Percentiles rank a stretch among this genome's conserved stretches.
These are phyloP conservation scores for Thaleichthys pacificus DNA, from an alignment of 2,797 vertebrate genomes.

Conservation along the genomic window DNA sequence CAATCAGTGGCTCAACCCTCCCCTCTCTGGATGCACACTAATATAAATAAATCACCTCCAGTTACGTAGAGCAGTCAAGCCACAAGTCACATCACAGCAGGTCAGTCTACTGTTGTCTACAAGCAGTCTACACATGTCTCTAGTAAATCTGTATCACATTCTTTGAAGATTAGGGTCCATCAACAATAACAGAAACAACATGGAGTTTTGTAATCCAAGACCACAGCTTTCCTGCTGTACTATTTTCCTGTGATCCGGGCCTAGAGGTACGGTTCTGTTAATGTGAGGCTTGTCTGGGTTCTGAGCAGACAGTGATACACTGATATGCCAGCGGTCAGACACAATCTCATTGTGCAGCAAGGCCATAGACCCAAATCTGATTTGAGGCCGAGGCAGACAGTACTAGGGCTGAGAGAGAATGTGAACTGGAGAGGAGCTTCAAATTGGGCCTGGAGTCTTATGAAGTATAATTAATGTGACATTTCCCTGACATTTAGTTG, in stretches of 20 bases:
- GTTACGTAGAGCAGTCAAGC: no score
- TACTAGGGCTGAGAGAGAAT: slow-evolving; percentile 49
- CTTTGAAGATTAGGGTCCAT: neutral
- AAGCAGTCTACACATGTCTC: neutral
- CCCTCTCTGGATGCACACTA: neutral
- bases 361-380: slow-evolving; percentile 63
- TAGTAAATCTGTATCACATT: neutral
- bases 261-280: slow-evolving; percentile 17
- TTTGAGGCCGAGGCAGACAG: slow-evolving; percentile 64
- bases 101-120: neutral
- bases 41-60: no score
- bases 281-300: slow-evolving; percentile 27
- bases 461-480: slow-evolving; percentile 82
- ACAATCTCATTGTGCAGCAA: slow-evolving; percentile 67
- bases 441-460: slow-evolving; percentile 66
- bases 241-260: neutral
- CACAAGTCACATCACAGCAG: neutral
- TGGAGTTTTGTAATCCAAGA: neutral
- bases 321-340: slow-evolving; percentile 50
- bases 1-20: neutral
- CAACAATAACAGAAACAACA: neutral
- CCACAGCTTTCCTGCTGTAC: neutral
- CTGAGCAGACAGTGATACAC: slow-evolving; percentile 30
- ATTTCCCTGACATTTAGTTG: slow-evolving; percentile 83
- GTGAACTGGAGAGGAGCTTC: slow-evolving; percentile 54